Conservation (phyloP, 2,113 vertebrate species). For the Malurus elegans region DNA sequence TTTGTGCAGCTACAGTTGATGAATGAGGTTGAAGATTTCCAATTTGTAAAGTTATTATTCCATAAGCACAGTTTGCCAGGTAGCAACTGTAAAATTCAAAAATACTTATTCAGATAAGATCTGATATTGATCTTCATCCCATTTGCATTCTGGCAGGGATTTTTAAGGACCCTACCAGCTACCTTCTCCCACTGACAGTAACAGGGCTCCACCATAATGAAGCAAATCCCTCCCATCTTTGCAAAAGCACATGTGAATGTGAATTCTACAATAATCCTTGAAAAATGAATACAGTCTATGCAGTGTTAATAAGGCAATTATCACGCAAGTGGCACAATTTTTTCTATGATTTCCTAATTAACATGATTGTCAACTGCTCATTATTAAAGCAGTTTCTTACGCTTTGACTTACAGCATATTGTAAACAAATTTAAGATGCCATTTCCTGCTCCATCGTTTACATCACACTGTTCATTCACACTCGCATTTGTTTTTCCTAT, state of each 20-base stretch:
- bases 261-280: background rate
- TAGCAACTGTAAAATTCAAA: slow-evolving; percentile 41
- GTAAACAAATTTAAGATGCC: slow-evolving; percentile 48
- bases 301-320: slow-evolving; percentile 64
- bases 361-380: slow-evolving; percentile 43
- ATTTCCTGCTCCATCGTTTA: slow-evolving; percentile 41
- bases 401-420: slow-evolving; percentile 41
- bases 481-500: slow-evolving; percentile 16
- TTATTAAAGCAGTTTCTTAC: slow-evolving; percentile 30
- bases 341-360: slow-evolving; percentile 59
- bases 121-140: background rate
- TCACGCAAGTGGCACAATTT: background rate
- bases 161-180: background rate
- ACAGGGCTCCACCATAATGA: background rate
- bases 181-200: background rate
- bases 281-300: slow-evolving; percentile 4
- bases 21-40: slow-evolving; percentile 17
- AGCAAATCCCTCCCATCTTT: background rate
- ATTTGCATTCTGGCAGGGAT: background rate
- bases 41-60: slow-evolving; percentile 33
- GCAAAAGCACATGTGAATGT: background rate
- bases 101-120: slow-evolving; percentile 28
- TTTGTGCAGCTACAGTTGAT: slow-evolving; percentile 19
- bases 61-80: slow-evolving; percentile 14
- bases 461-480: slow-evolving; percentile 32